A percentile compares a stretch with the other conserved stretches of the same genome.
Evolutionary conservation across 2,888 invertebrate species (phyloP).

Genomic region (Dryomyza anilis): DNA sequence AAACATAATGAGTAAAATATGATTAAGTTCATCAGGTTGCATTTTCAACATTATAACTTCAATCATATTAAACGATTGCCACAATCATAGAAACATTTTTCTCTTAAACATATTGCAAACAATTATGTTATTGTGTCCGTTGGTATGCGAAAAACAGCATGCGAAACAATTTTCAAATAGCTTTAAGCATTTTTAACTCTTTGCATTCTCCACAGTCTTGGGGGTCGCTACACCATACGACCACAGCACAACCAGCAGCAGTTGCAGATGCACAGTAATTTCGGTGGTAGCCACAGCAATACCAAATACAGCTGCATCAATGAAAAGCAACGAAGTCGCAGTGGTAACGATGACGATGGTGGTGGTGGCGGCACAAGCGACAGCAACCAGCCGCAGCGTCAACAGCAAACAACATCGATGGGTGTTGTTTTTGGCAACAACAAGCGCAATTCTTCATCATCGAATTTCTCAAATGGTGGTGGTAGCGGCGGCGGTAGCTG

Average conservation of each 20-base stretch:
- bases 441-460: conserved; percentile 27
- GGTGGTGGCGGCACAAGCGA: conserved; percentile 38
- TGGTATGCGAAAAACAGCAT: too few species aligned
- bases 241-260: conserved; percentile 58
- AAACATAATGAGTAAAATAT: too few species aligned
- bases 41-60: too few species aligned
- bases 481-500: conserved; percentile 14
- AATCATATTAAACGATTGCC: too few species aligned
- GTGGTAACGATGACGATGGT: conserved; percentile 44
- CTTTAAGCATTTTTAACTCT: too few species aligned
- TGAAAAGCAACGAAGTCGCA: conserved; percentile 7
- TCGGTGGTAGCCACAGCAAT: conserved; percentile 36
- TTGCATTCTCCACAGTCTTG: conserved; percentile 45
- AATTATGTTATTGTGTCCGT: too few species aligned
- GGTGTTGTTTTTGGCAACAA: too few species aligned
- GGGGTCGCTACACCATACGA: conserved; percentile 58
- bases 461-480: conserved; percentile 37
- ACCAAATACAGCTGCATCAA: conserved; percentile 46
- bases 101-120: too few species aligned
- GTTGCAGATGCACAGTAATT: conserved; percentile 51
- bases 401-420: conserved; percentile 23
- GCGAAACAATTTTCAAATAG: too few species aligned
- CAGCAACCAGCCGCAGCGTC: conserved; percentile 33
- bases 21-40: too few species aligned
- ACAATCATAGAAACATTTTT: too few species aligned